Base-by-base conservation (phyloP, 2,797 vertebrate genomes). In the Paedocypris micromegethes region DNA sequence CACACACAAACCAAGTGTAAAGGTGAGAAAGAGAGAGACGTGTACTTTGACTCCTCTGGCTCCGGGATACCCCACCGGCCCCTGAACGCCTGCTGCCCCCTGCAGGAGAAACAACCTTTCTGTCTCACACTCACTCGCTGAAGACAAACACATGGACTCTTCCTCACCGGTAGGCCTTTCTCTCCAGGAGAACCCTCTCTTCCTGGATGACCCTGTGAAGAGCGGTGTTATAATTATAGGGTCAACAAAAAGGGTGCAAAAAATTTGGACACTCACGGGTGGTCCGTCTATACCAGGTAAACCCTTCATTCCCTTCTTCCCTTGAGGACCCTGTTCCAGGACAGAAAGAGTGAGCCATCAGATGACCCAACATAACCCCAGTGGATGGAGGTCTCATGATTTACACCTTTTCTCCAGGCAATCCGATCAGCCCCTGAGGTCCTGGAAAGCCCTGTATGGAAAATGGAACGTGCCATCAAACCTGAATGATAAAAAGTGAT, bases 131-230 rank as follows among this genome's bases (percentile, higher is more conserved):
- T 44, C 42, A 56, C 2, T 50, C 9, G 8, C 1, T 43, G 3
- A 50, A 49, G 9, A 42, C 38, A 6, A 7, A n/a, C 3, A 46
- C 40, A 57, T 9, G 40, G n/a, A 2, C 5, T 7, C 2, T 7
- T n/a, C 7, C 90, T 44, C 52, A 98, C 96, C 82, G 92, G 89
- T 7, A 88, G 84, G 7, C 96, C 96, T 77, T 98, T 98, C 83
- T 98, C 96, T 67, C 96, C 96, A 0, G 94, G 87, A 41, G 93
- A 91, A 0, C 96, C 96, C 80, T 99, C 96, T 82, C 95, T 93
- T 73, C 96, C 96, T 4, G 95, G 95, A 72, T 99, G 96, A 75
- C 96, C 96, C 96, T 98, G 76, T 72, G 50, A 49, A 79, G 49
- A 75, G 63, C 7, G 42, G 39, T 47, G 58, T 54, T 41, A 78